Evolutionary conservation across 2,797 vertebrate genomes (phyloP).

Genomic region (Chelidonichthys spinosus): DNA sequence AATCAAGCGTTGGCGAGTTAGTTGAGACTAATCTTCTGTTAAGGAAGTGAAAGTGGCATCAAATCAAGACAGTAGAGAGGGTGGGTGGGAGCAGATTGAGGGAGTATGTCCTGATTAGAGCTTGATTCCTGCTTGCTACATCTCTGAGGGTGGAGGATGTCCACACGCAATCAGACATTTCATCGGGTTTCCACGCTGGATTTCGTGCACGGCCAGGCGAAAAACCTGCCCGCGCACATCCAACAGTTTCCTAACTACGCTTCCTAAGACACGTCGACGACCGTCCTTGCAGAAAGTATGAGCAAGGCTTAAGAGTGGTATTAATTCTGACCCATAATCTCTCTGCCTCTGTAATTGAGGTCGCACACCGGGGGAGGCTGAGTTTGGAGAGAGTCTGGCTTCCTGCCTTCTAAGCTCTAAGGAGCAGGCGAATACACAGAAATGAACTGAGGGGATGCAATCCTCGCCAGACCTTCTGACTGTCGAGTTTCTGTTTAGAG

Average conservation of each 20-base stretch:
- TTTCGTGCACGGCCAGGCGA: neutral
- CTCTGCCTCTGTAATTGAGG: constrained; percentile 83
- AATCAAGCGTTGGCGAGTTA: too few relatives aligned
- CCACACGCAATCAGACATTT: neutral
- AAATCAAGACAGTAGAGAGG: constrained; percentile 52
- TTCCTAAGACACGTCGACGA: neutral
- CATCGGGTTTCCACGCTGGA: neutral
- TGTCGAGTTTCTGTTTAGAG: constrained; percentile 50
- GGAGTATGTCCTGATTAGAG: constrained; percentile 71
- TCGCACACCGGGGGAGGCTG: constrained; percentile 75
- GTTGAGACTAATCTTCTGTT: constrained; percentile 40
- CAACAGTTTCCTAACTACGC: neutral
- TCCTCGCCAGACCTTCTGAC: constrained; percentile 46
- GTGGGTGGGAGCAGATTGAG: constrained; percentile 51
- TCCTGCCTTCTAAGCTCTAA: constrained; percentile 68
- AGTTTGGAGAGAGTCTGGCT: constrained; percentile 69
- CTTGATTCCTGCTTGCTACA: neutral
- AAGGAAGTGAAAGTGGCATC: constrained; percentile 60
- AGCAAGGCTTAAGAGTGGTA: constrained; percentile 61
- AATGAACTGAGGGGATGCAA: constrained; percentile 55
- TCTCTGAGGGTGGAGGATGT: neutral
- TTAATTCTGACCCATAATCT: constrained; percentile 84
- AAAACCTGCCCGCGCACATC: neutral
- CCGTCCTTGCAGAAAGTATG: neutral
- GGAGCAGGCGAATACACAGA: constrained; percentile 58